These are phyloP conservation scores for Melitaea athalia DNA, from an alignment of 2,888 invertebrate genomes.

Conservation along the genomic window DNA sequence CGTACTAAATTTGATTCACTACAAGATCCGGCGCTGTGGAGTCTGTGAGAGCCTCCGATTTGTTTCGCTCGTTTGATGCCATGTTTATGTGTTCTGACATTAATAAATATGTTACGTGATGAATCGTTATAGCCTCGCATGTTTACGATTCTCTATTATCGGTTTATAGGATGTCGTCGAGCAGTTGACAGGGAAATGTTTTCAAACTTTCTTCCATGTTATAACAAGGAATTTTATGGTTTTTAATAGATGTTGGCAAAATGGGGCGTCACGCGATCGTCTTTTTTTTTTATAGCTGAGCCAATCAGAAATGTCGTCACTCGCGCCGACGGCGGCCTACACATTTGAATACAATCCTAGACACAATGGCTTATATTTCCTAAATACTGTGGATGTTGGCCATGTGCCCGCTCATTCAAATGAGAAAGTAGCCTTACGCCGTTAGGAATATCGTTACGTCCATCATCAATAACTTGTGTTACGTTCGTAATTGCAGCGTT, in stretches of 20 bases:
- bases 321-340: constrained; percentile 15
- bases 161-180: neutral
- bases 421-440: constrained; percentile 27
- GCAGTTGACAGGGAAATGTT: neutral
- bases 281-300: neutral
- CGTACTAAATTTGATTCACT: neutral
- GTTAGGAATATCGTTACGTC: constrained; percentile 25
- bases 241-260: neutral
- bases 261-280: neutral
- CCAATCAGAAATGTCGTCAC: constrained; percentile 22
- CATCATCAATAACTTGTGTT: constrained; percentile 16
- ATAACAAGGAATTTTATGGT: neutral
- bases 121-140: neutral
- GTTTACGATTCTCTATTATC: neutral
- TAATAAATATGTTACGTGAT: neutral
- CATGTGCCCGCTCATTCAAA: constrained; percentile 38
- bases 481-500: constrained; percentile 22
- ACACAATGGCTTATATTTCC: constrained; percentile 32
- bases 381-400: constrained; percentile 41
- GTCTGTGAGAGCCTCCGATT: neutral
- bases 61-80: neutral
- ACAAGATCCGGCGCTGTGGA: neutral
- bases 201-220: neutral
- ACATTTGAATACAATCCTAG: constrained; percentile 37
- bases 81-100: neutral